These are phyloP conservation scores for Heliconius hortense DNA, from an alignment of 2,888 invertebrate genomes.

Conservation along the genomic window DNA sequence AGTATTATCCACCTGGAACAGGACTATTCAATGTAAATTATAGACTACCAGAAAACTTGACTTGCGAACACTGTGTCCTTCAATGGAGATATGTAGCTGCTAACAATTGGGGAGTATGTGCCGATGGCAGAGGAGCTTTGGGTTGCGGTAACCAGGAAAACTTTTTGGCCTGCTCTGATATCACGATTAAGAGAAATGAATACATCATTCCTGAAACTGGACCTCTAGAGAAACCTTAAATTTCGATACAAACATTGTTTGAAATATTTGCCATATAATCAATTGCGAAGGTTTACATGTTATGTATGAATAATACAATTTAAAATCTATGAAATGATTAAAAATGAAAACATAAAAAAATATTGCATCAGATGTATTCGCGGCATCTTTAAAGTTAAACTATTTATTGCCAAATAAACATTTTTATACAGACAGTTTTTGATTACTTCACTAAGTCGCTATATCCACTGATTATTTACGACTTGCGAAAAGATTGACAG, in stretches of 20 bases:
- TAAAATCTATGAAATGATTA: not conserved
- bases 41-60: constrained; percentile 82
- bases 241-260: no score
- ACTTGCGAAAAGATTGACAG: constrained; percentile 17
- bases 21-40: constrained; percentile 86
- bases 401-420: constrained; percentile 17
- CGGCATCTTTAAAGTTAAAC: not conserved
- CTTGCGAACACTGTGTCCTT: constrained; percentile 90
- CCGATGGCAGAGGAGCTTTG: constrained; percentile 86
- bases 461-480: constrained; percentile 7
- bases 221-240: not conserved
- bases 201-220: not conserved
- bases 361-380: not conserved
- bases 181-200: constrained; percentile 78
- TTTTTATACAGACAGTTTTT: constrained; percentile 1
- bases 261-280: not conserved
- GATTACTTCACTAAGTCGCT: not conserved
- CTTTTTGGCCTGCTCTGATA: constrained; percentile 91
- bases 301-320: no score
- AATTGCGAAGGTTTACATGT: no score
- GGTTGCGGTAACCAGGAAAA: constrained; percentile 94
- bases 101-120: constrained; percentile 90
- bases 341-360: not conserved
- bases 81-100: constrained; percentile 94
- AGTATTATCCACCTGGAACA: constrained; percentile 86